Evolutionary conservation across 1,140 invertebrate species (phyloP).

Genomic region (Drosophila sturtevanti): DNA sequence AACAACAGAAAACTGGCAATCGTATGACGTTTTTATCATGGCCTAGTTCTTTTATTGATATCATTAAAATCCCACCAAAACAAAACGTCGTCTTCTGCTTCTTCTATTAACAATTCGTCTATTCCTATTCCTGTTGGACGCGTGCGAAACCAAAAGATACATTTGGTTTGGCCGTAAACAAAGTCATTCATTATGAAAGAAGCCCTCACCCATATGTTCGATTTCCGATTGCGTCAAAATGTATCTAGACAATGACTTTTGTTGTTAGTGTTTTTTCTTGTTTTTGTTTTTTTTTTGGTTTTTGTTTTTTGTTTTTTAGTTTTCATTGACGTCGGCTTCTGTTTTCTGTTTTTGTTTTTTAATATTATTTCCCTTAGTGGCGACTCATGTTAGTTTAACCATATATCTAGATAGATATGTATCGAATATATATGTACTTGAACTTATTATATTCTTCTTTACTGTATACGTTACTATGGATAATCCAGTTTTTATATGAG

Average conservation of each 20-base stretch:
- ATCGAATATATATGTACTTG: not conserved
- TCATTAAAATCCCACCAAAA: conserved; percentile 54
- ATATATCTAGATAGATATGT: not conserved
- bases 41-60: conserved; percentile 73
- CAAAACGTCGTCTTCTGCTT: not conserved
- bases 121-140: conserved; percentile 22
- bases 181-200: conserved; percentile 61
- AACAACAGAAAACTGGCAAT: conserved; percentile 63
- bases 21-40: conserved; percentile 65
- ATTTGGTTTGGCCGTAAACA: conserved; percentile 58
- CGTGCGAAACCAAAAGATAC: conserved; percentile 61
- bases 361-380: not conserved
- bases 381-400: not conserved
- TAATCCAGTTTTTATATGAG: conserved; percentile 1
- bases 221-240: conserved; percentile 8
- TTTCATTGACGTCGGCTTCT: conserved; percentile 7
- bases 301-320: not conserved
- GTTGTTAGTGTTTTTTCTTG: not conserved
- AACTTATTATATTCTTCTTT: not conserved
- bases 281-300: not conserved
- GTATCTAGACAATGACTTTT: conserved; percentile 7
- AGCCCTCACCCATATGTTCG: conserved; percentile 18
- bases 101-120: not conserved
- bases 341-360: not conserved
- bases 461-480: not conserved